A percentile compares a stretch with the other conserved stretches of the same genome.
These are phyloP conservation scores for Sarcophaga bullata DNA, from an alignment of 1,140 invertebrate genomes.

Conservation along the genomic window DNA sequence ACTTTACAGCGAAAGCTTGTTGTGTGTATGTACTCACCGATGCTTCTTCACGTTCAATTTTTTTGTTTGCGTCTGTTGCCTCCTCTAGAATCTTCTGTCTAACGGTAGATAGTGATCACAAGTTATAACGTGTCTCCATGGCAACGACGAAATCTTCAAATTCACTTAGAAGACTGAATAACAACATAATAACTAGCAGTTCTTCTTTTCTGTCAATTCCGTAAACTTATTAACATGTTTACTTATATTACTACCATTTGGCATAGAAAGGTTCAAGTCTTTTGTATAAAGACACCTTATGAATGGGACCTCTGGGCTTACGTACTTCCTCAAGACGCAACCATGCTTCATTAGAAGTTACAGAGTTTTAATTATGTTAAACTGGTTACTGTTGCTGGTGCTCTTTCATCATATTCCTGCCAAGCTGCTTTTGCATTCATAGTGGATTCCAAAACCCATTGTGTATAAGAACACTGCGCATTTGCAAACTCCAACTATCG, in stretches of 20 bases:
- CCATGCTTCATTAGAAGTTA: slow-evolving; percentile 19
- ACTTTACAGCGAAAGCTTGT: slow-evolving; percentile 1
- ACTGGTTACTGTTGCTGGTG: slow-evolving; percentile 38
- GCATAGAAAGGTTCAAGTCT: slow-evolving; percentile 31
- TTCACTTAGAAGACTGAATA: slow-evolving; percentile 36
- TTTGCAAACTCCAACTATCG: too few relatives aligned
- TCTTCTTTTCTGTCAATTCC: slow-evolving; percentile 30
- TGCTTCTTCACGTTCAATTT: not conserved
- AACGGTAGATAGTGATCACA: not conserved
- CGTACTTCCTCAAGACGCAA: not conserved
- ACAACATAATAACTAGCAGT: slow-evolving; percentile 27
- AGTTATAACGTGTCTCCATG: not conserved
- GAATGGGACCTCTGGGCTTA: slow-evolving; percentile 29
- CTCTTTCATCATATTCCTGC: slow-evolving; percentile 39
- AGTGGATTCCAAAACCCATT: slow-evolving; percentile 30
- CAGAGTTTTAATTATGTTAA: slow-evolving; percentile 16
- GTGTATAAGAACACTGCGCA: too few relatives aligned
- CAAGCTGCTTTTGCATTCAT: too few relatives aligned
- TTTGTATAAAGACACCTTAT: slow-evolving; percentile 41
- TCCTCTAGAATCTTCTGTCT: slow-evolving; percentile 4
- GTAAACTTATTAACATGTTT: slow-evolving; percentile 39
- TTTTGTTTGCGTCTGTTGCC: not conserved
- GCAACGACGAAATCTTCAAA: slow-evolving; percentile 21
- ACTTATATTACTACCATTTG: slow-evolving; percentile 5
- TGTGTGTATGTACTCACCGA: not conserved